Evolutionary conservation across 2,888 invertebrate genomes (phyloP), one percentile per base, ranked within the genome.

Genomic region (Ommatoiulus sabulosus): DNA sequence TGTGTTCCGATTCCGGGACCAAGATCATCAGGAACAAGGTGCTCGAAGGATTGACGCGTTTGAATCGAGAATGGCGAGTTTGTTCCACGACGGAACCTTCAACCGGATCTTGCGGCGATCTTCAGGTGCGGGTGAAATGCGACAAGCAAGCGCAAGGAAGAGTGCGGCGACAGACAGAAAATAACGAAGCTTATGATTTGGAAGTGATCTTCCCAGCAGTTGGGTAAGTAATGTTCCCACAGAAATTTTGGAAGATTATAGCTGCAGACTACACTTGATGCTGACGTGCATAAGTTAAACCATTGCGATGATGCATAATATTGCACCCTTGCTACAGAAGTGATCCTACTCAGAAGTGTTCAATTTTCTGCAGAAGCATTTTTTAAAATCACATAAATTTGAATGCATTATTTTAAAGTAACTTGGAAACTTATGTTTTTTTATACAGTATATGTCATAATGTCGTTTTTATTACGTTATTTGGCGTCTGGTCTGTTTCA

Each of bases 11-110:
- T 92, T 98, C 98, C 44, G 98, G 98, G 0, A 97, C 98, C 93
- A 97, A 96, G 88, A 98, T 98, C 0, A 94, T 98, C 6, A 95
- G 97, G 86, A 97, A 98, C 92, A 96, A 97, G 93, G 97, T 98
- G 0, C 95, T 96, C 90, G 95, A 95, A 91, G 97, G 98, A 10
- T 96, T 99, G 88, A 97, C 97, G 91, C 95, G 97, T 87, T 94
- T 98, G 88, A 98, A 99, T 92, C 95, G 97, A 91, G 97, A 98
- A 92, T 99, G 98, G 98, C 97, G 97, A 94, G 97, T 98, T 96
- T 98, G 98, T 92, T 97, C 97, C 0, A 97, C 97, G 92, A 95
- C 97, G 89, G 94, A 90, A 80, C 87, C 90, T 95, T 95, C 95
- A 91, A 95, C 95, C 44, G 95, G 96, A 86, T 97, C 97, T 92